These are phyloP conservation scores for Zosterops lateralis DNA, from an alignment of 2,113 vertebrate genomes.

Conservation along the genomic window DNA sequence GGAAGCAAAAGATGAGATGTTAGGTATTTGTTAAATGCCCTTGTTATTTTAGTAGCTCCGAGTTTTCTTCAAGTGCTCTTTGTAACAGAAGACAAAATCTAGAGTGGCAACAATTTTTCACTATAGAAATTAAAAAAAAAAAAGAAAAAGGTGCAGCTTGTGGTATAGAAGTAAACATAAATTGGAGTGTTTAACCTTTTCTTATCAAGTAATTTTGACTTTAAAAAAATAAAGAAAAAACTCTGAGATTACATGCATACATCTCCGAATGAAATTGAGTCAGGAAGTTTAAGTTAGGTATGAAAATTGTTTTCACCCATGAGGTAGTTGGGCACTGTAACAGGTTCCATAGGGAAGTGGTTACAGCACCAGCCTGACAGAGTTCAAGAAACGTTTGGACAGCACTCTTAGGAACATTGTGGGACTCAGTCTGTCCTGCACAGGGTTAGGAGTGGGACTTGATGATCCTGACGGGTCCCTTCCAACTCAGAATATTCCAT, in stretches of 20 bases:
- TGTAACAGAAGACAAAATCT: not conserved
- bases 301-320: not conserved
- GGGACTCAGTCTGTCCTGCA: not conserved
- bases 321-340: rapidly evolving
- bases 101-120: not conserved
- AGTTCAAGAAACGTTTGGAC: rapidly evolving
- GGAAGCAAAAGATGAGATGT: not conserved
- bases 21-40: not conserved
- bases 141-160: not conserved
- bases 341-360: not conserved
- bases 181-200: not conserved
- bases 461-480: rapidly evolving
- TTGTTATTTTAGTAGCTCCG: not conserved
- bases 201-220: not conserved
- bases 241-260: rapidly evolving
- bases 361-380: too few species aligned
- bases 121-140: not conserved
- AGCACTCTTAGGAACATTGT: rapidly evolving
- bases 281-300: too few species aligned
- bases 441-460: not conserved
- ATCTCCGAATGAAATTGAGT: not conserved
- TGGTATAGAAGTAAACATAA: not conserved
- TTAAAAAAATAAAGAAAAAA: rapidly evolving
- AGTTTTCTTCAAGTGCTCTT: not conserved
- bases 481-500: not conserved